phyloP scores from a whole-genome alignment of 2,113 vertebrate genomes.

The Setophaga coronata region DNA sequence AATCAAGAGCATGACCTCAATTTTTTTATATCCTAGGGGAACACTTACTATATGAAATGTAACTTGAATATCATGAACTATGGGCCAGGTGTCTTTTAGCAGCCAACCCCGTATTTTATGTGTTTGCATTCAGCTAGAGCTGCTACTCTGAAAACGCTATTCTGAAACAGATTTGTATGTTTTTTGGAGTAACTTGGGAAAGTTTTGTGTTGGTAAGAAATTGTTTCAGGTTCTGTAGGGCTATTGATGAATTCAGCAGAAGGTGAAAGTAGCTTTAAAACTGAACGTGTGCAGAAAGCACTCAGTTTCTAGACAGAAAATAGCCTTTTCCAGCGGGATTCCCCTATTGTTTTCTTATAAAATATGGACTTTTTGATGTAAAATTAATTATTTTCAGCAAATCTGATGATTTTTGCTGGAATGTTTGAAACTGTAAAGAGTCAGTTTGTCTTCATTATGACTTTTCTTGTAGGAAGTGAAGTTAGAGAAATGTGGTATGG shows the following conservation, averaged over 20 bases:
- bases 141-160: neutral
- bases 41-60: neutral
- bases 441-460: neutral
- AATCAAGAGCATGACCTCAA: neutral
- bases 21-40: neutral
- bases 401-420: neutral
- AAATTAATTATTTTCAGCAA: neutral
- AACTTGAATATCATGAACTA: neutral
- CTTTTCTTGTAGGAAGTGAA: neutral
- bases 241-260: neutral
- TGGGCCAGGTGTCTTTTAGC: neutral
- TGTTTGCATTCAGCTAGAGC: neutral
- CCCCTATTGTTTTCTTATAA: neutral
- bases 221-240: neutral
- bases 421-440: neutral
- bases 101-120: neutral
- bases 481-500: neutral
- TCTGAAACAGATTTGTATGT: neutral
- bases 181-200: neutral
- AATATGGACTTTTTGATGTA: neutral
- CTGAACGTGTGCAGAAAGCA: neutral
- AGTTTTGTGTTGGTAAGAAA: neutral
- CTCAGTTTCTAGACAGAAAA: neutral
- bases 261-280: neutral
- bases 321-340: neutral